Evolutionary conservation across 2,888 invertebrate genomes (phyloP), one percentile per base, ranked within the genome.

Genomic region (Campoplex capitator): DNA sequence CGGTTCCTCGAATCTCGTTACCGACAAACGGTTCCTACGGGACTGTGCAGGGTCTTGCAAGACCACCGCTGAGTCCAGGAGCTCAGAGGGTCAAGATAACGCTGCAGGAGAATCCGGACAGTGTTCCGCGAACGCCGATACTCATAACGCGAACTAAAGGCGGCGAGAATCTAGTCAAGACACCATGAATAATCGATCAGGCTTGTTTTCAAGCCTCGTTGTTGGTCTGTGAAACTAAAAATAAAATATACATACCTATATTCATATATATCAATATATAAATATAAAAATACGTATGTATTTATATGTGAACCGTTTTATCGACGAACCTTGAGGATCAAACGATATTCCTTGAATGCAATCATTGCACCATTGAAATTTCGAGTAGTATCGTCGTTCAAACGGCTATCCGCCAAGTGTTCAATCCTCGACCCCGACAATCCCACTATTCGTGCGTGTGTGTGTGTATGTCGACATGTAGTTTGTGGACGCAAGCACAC

Each of bases 71-170:
- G 88, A 96, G 96, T 83, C 96, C 96, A 0, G 97, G 97, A 91
- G 97, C 97, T 92, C 97, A 97, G 86, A 96, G 97, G 89, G 97
- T 97, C 68, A 97, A 97, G 91, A 97, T 97, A 89, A 97, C 96
- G 94, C 95, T 97, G 92, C 96, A 97, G 18, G 97, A 97, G 93
- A 97, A 96, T 84, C 97, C 97, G 2, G 97, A 97, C 92, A 95
- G 95, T 80, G 94, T 95, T 73, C 97, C 97, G 70, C 97, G 97
- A 95, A 97, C 97, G n/a, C 97, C 97, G 51, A 96, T 97, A 93
- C 95, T 97, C 93, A 97, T 97, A 92, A 97, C 97, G 91, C 96
- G 97, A 94, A 96, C 97, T 75, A 97, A 97, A 93, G 97, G 97
- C 88, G 97, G 97, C 89, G 97, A 97, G 89, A 97, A 97, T 90